Percentiles rank a stretch among this genome's conserved stretches.
Conservation (phyloP, 1,140 invertebrate genomes). For the Apis cerana region DNA sequence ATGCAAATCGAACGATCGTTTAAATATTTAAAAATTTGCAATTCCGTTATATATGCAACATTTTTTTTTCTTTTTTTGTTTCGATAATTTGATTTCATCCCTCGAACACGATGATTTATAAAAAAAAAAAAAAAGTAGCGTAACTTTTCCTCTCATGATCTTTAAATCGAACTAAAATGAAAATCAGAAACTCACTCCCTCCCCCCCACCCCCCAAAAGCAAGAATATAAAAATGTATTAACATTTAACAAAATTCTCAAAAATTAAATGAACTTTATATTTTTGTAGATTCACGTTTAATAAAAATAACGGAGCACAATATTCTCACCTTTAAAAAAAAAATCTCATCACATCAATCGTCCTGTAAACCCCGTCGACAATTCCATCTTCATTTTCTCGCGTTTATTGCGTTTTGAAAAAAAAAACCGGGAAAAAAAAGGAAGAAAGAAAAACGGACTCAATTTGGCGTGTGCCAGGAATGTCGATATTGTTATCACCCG, state of each 20-base stretch:
- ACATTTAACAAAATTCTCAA: not conserved
- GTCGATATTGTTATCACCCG: conserved; percentile 43
- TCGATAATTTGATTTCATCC: not conserved
- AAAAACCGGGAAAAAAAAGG: not conserved
- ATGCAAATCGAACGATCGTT: not conserved
- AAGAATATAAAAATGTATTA: no score
- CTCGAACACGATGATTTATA: not conserved
- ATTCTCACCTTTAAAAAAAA: not conserved
- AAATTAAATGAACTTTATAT: not conserved
- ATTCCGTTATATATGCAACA: not conserved
- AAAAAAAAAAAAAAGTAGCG: not conserved
- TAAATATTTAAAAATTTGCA: not conserved
- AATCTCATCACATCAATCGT: not conserved
- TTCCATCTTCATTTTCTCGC: not conserved
- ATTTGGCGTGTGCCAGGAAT: conserved; percentile 27
- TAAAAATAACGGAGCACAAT: not conserved
- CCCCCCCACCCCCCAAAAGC: no score
- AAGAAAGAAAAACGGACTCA: conserved; percentile 33
- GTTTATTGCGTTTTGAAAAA: conserved; percentile 18
- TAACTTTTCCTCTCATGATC: not conserved
- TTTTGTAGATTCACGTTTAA: not conserved
- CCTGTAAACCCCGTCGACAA: not conserved
- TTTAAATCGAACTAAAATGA: not conserved
- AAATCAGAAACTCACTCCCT: not conserved
- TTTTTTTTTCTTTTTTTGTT: not conserved